Conservation (phyloP, 2,113 vertebrate species). For the Arvicanthis niloticus region DNA sequence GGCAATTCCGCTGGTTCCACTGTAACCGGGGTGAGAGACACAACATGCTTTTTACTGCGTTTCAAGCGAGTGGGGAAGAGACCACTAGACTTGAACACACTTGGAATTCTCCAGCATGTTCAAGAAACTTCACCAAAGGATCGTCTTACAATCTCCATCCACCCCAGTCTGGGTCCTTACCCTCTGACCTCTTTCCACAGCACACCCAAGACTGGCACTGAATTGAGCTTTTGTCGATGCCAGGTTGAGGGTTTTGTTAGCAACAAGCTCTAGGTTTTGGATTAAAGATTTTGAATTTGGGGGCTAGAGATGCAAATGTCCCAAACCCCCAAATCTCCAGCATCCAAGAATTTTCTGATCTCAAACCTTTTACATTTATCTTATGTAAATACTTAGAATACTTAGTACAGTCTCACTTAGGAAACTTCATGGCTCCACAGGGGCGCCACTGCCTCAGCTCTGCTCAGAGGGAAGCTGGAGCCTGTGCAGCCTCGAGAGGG, state of each 20-base stretch:
- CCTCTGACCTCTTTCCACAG: neutral
- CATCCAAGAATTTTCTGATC: neutral
- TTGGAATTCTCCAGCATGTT: slow-evolving; percentile 22
- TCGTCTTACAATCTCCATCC: neutral
- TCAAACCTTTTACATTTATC: neutral
- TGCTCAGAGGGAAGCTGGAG: neutral
- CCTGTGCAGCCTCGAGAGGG: neutral
- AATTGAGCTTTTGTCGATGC: neutral
- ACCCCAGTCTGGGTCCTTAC: neutral
- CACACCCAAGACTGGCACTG: neutral
- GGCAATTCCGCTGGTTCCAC: neutral
- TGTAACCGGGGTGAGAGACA: neutral
- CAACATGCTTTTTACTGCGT: neutral
- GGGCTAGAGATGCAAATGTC: neutral
- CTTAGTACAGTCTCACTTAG: neutral
- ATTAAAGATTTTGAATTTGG: neutral
- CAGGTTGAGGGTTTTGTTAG: neutral
- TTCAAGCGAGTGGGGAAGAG: neutral
- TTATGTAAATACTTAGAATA: too few relatives aligned
- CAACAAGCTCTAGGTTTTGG: neutral
- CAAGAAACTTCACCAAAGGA: neutral
- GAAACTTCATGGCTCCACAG: neutral
- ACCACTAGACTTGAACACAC: neutral
- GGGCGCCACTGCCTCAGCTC: too few relatives aligned
- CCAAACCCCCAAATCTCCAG: neutral